Evolutionary conservation across 2,797 vertebrate species (phyloP).

Genomic region (Chelmon rostratus): DNA sequence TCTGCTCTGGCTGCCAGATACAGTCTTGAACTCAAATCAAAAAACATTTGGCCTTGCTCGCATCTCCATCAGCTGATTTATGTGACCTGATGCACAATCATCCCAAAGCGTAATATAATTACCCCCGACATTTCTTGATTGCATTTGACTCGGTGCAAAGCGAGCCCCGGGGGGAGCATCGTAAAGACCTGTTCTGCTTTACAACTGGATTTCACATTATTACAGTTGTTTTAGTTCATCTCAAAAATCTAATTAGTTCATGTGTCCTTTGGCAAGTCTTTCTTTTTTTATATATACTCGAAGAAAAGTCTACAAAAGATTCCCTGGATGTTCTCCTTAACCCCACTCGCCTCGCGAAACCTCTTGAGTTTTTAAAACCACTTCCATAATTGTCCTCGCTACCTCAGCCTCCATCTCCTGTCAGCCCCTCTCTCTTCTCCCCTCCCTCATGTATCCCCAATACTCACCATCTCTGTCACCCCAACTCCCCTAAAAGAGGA

Average conservation of each 20-base stretch:
- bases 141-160: conserved; percentile 56
- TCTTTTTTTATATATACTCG: conserved; percentile 8
- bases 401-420: conserved; percentile 48
- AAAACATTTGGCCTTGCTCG: conserved; percentile 39
- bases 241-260: conserved; percentile 66
- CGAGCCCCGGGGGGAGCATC: conserved; percentile 53
- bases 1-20: conserved; percentile 33
- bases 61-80: conserved; percentile 56
- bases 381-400: conserved; percentile 67
- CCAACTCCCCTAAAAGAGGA: conserved; percentile 71
- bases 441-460: conserved; percentile 48
- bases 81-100: conserved; percentile 69
- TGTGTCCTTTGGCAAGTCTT: conserved; percentile 52
- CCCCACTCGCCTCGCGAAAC: conserved; percentile 34
- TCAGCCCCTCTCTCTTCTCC: conserved; percentile 27
- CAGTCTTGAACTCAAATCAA: conserved; percentile 39
- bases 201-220: conserved; percentile 70
- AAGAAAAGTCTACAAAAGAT: conserved; percentile 30
- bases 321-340: conserved; percentile 38
- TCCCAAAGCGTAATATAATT: conserved; percentile 62
- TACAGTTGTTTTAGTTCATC: conserved; percentile 72
- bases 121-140: conserved; percentile 55
- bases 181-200: conserved; percentile 61
- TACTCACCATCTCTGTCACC: conserved; percentile 62
- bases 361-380: conserved; percentile 57